phyloP scores from a whole-genome alignment of 2,113 vertebrate genomes.

The Panthera leo region DNA sequence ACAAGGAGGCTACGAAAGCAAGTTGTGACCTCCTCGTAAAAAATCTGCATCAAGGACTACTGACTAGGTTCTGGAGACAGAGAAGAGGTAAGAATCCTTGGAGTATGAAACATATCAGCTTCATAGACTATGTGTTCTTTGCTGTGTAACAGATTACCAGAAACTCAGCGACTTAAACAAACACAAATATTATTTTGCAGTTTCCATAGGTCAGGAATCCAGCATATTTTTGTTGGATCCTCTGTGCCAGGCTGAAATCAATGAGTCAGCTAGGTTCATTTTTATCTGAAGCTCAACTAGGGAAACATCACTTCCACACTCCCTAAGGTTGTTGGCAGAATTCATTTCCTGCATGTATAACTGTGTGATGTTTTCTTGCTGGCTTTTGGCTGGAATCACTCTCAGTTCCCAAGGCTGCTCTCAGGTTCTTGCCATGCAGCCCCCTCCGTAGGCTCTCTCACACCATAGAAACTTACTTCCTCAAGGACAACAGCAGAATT shows the following conservation, averaged over 20 bases:
- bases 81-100: neutral
- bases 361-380: neutral
- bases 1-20: neutral
- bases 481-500: neutral
- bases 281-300: neutral
- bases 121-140: neutral
- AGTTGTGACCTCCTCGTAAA: neutral
- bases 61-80: neutral
- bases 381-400: neutral
- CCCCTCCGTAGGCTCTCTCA: neutral
- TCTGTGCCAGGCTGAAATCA: neutral
- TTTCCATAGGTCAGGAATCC: neutral
- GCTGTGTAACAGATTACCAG: neutral
- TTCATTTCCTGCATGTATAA: neutral
- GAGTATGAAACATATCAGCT: neutral
- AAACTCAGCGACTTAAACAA: neutral
- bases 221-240: neutral
- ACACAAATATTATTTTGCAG: neutral
- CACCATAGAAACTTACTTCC: neutral
- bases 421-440: neutral
- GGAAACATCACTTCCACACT: neutral
- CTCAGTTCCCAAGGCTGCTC: neutral
- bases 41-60: neutral
- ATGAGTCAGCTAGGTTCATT: neutral
- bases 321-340: neutral